Evolutionary conservation across 2,888 invertebrate genomes (phyloP).

Genomic region (Ormyrus rosae): DNA sequence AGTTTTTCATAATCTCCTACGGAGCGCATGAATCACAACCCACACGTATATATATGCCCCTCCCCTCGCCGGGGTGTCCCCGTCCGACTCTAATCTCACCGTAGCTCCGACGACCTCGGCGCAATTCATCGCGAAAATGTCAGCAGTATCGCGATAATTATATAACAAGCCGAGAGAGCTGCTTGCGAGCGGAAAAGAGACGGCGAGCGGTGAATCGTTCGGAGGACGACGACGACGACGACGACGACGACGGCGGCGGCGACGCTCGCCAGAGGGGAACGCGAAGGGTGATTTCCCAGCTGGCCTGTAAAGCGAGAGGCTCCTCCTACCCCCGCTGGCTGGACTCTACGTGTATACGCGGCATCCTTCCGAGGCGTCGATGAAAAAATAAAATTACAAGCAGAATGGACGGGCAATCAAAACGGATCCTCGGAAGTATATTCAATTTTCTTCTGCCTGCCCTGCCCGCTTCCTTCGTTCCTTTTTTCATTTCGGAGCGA

Average conservation of each 20-base stretch:
- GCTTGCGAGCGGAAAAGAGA: conserved; percentile 39
- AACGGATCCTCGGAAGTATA: conserved; percentile 44
- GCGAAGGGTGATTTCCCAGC: conserved; percentile 77
- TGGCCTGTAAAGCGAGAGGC: conserved; percentile 77
- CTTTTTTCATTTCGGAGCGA: neutral
- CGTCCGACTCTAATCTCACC: conserved; percentile 30
- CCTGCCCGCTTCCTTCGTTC: conserved; percentile 15
- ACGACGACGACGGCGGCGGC: conserved; percentile 31
- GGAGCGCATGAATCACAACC: conserved; percentile 23
- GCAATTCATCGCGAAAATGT: conserved; percentile 69
- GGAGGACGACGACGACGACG: conserved; percentile 62
- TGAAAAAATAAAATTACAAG: conserved; percentile 58
- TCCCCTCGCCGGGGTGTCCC: too few species aligned
- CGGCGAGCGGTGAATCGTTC: conserved; percentile 56
- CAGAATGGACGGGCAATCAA: conserved; percentile 53
- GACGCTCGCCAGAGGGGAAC: conserved; percentile 29
- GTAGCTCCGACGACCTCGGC: neutral
- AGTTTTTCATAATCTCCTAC: too few species aligned
- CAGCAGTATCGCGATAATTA: conserved; percentile 72
- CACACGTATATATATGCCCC: neutral
- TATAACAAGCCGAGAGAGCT: conserved; percentile 63
- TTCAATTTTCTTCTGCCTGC: conserved; percentile 46
- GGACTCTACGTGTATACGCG: conserved; percentile 57
- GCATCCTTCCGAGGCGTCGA: conserved; percentile 31
- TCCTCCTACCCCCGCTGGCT: conserved; percentile 61